A percentile compares a stretch with the other conserved stretches of the same genome.
These are phyloP conservation scores for Melanostoma scalare DNA, from an alignment of 2,888 invertebrate species.

Conservation along the genomic window DNA sequence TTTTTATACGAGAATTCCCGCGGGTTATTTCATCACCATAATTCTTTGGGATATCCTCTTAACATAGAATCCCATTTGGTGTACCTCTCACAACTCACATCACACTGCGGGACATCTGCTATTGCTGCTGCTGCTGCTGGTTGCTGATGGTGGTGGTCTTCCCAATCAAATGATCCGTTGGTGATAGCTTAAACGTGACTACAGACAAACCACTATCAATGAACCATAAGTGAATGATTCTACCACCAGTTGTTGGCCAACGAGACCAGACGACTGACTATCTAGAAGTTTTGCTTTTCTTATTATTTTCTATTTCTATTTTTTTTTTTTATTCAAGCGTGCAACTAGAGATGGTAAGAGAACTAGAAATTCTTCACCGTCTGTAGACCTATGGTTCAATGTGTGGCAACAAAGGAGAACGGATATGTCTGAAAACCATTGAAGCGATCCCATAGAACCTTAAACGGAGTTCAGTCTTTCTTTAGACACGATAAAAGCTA, in stretches of 20 bases:
- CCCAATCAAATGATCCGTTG: slow-evolving; percentile 64
- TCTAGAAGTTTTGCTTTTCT: slow-evolving; percentile 43
- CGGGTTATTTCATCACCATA: slow-evolving; percentile 61
- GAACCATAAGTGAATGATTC: slow-evolving; percentile 65
- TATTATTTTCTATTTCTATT: background rate
- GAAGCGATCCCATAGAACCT: slow-evolving; percentile 32
- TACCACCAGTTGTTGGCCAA: background rate
- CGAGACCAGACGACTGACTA: background rate
- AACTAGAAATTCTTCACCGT: slow-evolving; percentile 21
- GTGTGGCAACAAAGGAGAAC: slow-evolving; percentile 54
- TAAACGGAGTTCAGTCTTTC: slow-evolving; percentile 5
- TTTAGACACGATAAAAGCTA: slow-evolving; percentile 29
- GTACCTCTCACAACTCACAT: background rate
- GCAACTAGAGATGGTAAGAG: background rate
- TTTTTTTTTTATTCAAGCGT: background rate
- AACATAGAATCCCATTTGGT: slow-evolving; percentile 45
- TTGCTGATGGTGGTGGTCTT: slow-evolving; percentile 53
- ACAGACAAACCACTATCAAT: slow-evolving; percentile 58
- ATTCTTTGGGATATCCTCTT: slow-evolving; percentile 43
- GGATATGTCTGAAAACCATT: slow-evolving; percentile 29
- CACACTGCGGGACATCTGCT: slow-evolving; percentile 56
- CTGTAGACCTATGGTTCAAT: slow-evolving; percentile 25
- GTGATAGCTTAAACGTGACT: slow-evolving; percentile 69
- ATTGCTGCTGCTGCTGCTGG: slow-evolving; percentile 9
- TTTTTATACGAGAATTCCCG: slow-evolving; percentile 45